Conservation (phyloP, 2,113 vertebrate genomes). For the Trachemys scripta region DNA sequence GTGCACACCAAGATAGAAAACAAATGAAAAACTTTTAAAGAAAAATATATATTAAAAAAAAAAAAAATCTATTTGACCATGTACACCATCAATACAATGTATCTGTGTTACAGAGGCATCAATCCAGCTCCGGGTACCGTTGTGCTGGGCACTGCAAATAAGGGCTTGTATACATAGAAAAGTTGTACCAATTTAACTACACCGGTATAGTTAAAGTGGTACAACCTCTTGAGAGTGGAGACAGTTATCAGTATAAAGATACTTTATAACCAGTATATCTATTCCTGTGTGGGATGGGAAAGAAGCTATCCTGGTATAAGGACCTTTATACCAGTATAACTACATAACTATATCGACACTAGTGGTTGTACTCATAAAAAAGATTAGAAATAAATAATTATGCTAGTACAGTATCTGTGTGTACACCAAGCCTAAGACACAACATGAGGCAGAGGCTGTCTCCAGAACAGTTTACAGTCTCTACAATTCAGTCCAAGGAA, state of each 20-base stretch:
- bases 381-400: background rate
- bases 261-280: background rate
- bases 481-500: background rate
- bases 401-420: background rate
- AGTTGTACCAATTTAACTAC: background rate
- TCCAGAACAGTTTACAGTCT: fast-evolving
- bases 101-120: background rate
- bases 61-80: background rate
- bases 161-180: background rate
- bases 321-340: background rate
- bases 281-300: background rate
- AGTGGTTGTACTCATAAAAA: too few relatives aligned
- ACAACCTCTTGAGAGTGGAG: background rate
- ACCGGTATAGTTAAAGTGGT: slow-evolving; percentile 33
- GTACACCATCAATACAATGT: background rate
- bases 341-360: background rate
- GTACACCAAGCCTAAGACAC: background rate
- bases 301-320: background rate
- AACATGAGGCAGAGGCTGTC: background rate
- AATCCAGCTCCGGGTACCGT: slow-evolving; percentile 4
- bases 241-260: background rate
- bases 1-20: background rate
- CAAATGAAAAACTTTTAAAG: background rate
- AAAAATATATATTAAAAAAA: background rate
- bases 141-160: background rate